Conservation (phyloP, 2,888 invertebrate genomes). For the Drosophila anomalipes region DNA sequence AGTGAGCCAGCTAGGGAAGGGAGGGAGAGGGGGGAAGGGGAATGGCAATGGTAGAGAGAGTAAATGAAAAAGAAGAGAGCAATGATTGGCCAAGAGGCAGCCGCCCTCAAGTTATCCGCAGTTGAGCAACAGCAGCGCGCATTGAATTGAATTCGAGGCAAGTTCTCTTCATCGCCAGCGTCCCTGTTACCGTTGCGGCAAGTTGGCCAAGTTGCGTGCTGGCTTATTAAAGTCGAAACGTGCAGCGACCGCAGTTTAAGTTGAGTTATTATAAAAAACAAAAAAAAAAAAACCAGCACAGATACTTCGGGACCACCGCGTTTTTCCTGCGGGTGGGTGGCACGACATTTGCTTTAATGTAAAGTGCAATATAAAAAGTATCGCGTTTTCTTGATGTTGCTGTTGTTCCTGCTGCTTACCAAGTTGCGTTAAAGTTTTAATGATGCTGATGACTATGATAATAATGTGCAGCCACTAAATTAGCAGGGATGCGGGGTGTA, state of each 20-base stretch:
- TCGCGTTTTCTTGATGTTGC: conserved; percentile 54
- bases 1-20: background rate
- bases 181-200: conserved; percentile 29
- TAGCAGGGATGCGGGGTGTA: conserved; percentile 61
- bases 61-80: background rate
- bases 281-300: background rate
- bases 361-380: conserved; percentile 81
- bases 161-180: conserved; percentile 28
- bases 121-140: conserved; percentile 35
- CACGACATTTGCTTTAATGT: conserved; percentile 77
- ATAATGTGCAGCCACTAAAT: conserved; percentile 81
- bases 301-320: conserved; percentile 1
- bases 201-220: conserved; percentile 76
- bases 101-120: conserved; percentile 53
- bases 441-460: conserved; percentile 82
- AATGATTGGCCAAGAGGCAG: conserved; percentile 36
- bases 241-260: conserved; percentile 74
- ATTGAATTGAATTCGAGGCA: conserved; percentile 74
- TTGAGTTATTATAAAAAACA: conserved; percentile 72
- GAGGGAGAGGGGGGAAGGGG: background rate
- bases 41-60: background rate
- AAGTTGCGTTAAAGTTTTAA: conserved; percentile 79
- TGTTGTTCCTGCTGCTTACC: conserved; percentile 50
- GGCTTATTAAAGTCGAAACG: conserved; percentile 78
- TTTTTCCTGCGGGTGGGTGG: conserved; percentile 18